These are phyloP conservation scores for Lumbricus terrestris DNA, from an alignment of 2,888 invertebrate genomes.

Conservation along the genomic window DNA sequence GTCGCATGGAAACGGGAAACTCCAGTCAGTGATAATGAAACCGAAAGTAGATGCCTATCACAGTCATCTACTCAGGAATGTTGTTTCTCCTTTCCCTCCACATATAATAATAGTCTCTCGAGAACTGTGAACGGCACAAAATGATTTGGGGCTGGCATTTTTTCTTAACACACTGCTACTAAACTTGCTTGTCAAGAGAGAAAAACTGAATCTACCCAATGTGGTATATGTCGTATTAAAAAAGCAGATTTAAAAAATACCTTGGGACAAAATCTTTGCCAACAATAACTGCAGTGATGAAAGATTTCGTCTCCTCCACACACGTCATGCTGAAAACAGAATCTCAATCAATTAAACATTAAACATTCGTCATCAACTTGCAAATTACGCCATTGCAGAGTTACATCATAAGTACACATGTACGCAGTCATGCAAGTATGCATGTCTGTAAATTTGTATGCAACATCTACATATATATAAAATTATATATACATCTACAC, in stretches of 20 bases:
- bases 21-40: background rate
- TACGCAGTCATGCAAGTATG: too few relatives aligned
- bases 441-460: too few relatives aligned
- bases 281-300: constrained; percentile 80
- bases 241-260: constrained; percentile 28
- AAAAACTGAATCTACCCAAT: background rate
- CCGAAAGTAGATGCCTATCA: background rate
- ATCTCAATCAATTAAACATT: background rate
- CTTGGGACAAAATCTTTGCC: constrained; percentile 82
- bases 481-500: too few relatives aligned
- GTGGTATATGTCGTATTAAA: background rate
- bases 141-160: background rate
- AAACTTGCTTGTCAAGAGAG: background rate
- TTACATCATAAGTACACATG: too few relatives aligned
- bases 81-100: background rate
- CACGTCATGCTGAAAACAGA: constrained; percentile 71
- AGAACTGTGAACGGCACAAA: background rate
- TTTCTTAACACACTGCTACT: background rate
- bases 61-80: background rate
- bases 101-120: background rate
- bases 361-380: background rate
- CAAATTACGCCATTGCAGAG: background rate
- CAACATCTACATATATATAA: too few relatives aligned
- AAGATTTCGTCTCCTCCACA: constrained; percentile 80
- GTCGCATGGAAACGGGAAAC: background rate